phyloP scores from a whole-genome alignment of 1,140 invertebrate species.

The Portunus trituberculatus region DNA sequence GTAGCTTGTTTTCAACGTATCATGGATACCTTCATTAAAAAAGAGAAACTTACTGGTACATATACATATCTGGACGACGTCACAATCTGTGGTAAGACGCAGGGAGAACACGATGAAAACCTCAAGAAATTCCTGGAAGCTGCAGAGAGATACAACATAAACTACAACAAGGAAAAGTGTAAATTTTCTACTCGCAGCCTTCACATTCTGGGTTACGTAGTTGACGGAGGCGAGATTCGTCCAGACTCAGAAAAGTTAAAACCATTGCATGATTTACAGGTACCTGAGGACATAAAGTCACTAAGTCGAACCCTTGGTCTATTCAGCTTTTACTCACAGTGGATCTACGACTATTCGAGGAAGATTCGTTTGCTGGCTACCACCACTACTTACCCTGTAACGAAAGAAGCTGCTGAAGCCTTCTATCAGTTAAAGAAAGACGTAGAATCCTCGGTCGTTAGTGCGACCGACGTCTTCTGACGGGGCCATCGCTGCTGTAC shows the following conservation, averaged over 20 bases:
- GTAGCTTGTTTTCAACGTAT: neutral
- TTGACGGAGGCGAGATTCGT: neutral
- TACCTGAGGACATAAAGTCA: neutral
- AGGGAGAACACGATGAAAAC: neutral
- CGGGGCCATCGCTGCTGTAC: constrained; percentile 31
- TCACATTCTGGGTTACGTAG: neutral
- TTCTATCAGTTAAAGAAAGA: neutral
- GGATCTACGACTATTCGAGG: constrained; percentile 46
- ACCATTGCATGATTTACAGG: neutral
- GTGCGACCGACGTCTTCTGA: constrained; percentile 51
- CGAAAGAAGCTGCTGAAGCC: neutral
- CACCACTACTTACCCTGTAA: constrained; percentile 26
- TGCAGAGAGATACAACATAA: no score
- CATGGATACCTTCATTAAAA: no score
- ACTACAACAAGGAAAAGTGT: constrained; percentile 8
- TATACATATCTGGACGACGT: constrained; percentile 18
- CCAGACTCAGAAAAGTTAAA: neutral
- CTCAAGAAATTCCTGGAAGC: neutral
- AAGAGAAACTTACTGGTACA: constrained; percentile 29
- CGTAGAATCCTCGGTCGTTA: neutral
- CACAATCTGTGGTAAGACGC: constrained; percentile 15
- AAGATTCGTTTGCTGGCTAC: constrained; percentile 15
- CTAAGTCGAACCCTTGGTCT: neutral
- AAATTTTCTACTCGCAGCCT: neutral
- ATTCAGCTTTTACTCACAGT: constrained; percentile 33